phyloP scores from a whole-genome alignment of 2,888 invertebrate genomes.

The Eulithis testata region DNA sequence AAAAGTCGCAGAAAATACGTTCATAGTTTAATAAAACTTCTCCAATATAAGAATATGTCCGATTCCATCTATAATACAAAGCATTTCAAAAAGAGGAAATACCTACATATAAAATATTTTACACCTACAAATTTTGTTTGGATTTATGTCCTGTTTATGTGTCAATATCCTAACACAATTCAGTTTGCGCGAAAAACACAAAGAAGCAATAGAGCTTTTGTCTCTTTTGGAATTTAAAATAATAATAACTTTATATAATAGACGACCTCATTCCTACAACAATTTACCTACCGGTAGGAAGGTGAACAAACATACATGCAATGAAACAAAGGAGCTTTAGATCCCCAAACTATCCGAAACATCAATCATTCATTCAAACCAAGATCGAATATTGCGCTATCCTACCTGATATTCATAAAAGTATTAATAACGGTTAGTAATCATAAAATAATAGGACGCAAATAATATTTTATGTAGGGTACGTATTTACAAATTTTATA shows the following conservation, averaged over 20 bases:
- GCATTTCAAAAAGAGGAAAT: slow-evolving; percentile 80
- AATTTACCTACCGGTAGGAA: slow-evolving; percentile 2
- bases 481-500: slow-evolving; percentile 38
- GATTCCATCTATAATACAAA: slow-evolving; percentile 84
- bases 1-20: slow-evolving; percentile 56
- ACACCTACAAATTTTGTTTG: slow-evolving; percentile 50
- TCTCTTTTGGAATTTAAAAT: slow-evolving; percentile 3
- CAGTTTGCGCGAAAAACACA: slow-evolving; percentile 21
- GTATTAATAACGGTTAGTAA: slow-evolving; percentile 5
- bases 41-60: slow-evolving; percentile 84
- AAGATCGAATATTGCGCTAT: slow-evolving; percentile 69
- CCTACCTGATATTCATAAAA: slow-evolving; percentile 22
- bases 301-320: neutral
- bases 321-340: slow-evolving; percentile 3
- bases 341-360: slow-evolving; percentile 6
- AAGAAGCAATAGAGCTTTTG: slow-evolving; percentile 9
- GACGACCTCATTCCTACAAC: slow-evolving; percentile 8
- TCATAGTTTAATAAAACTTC: slow-evolving; percentile 82
- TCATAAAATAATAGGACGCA: slow-evolving; percentile 31
- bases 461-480: slow-evolving; percentile 14
- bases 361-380: slow-evolving; percentile 40
- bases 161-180: slow-evolving; percentile 44
- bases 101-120: slow-evolving; percentile 73
- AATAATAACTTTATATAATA: slow-evolving; percentile 20
- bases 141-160: slow-evolving; percentile 47